A percentile compares a stretch with the other conserved stretches of the same genome.
Evolutionary conservation across 2,888 invertebrate genomes (phyloP).

Genomic region (Coenonympha glycerion): DNA sequence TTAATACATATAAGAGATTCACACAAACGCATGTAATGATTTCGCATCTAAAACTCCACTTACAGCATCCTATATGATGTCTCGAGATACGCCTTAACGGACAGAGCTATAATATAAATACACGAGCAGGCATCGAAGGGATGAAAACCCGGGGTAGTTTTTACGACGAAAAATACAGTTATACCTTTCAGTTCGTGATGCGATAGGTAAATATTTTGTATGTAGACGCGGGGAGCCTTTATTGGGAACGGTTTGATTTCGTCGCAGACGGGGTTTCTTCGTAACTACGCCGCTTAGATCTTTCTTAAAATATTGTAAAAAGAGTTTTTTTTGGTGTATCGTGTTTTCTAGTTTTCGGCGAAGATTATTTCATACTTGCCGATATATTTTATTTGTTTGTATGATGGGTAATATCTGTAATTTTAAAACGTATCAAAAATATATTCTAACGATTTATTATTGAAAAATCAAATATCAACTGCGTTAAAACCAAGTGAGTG

Average conservation of each 20-base stretch:
- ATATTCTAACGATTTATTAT: too few relatives aligned
- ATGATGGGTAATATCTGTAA: too few relatives aligned
- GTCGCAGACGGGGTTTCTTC: constrained; percentile 22
- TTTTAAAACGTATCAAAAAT: too few relatives aligned
- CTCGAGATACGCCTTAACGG: constrained; percentile 41
- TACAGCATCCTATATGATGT: constrained; percentile 33
- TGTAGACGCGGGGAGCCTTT: constrained; percentile 32
- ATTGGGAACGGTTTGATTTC: constrained; percentile 37
- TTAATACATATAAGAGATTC: too few relatives aligned
- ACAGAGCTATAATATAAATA: constrained; percentile 39
- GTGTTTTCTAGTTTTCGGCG: too few relatives aligned
- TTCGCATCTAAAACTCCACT: constrained; percentile 13
- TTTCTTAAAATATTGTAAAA: not conserved
- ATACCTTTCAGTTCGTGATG: constrained; percentile 45
- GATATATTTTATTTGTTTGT: too few relatives aligned
- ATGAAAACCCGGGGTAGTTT: constrained; percentile 55
- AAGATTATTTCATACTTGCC: too few relatives aligned
- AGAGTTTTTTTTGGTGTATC: too few relatives aligned
- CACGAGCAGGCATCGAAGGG: constrained; percentile 36
- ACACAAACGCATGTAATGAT: constrained; percentile 12
- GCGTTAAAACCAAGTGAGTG: too few relatives aligned
- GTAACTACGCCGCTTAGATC: constrained; percentile 2
- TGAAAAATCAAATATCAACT: too few relatives aligned
- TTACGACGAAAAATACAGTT: constrained; percentile 57
- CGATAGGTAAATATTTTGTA: constrained; percentile 48